Percentiles rank a stretch among this genome's conserved stretches.
phyloP scores from a whole-genome alignment of 1,140 invertebrate genomes.

The Neodiprion virginianus region DNA sequence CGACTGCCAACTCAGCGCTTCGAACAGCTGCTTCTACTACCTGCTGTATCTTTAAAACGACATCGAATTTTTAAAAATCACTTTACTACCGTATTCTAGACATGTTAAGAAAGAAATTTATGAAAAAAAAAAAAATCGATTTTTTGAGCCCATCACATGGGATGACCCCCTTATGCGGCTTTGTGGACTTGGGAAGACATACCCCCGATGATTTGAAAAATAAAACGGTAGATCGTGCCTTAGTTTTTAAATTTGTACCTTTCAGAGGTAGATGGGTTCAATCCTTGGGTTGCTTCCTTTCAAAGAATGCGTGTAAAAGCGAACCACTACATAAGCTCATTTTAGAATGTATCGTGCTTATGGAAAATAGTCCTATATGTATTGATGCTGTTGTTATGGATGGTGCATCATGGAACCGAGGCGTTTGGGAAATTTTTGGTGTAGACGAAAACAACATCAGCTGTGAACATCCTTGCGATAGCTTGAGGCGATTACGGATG shows the following conservation, averaged over 20 bases:
- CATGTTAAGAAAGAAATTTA: no score
- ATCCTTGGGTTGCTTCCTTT: constrained; percentile 26
- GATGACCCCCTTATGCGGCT: constrained; percentile 16
- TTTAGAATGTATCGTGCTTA: constrained; percentile 16
- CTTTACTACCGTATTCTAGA: no score
- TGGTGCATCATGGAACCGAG: constrained; percentile 32
- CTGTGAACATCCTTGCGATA: constrained; percentile 20
- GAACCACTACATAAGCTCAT: constrained; percentile 20
- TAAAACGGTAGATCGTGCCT: constrained; percentile 26
- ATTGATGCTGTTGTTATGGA: constrained; percentile 30
- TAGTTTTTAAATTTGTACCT: constrained; percentile 35
- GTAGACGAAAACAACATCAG: constrained; percentile 19
- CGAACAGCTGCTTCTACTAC: not conserved
- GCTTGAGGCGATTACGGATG: constrained; percentile 19
- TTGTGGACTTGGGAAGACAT: constrained; percentile 29
- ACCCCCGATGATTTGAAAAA: constrained; percentile 23
- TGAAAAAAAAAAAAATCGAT: no score
- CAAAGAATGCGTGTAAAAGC: constrained; percentile 21
- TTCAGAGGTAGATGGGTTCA: constrained; percentile 32
- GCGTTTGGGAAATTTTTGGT: constrained; percentile 29
- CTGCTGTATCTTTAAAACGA: no score
- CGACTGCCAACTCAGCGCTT: not conserved
- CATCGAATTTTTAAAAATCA: no score
- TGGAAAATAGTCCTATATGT: constrained; percentile 17
- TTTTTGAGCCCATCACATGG: no score